phyloP scores from a whole-genome alignment of 2,888 invertebrate species.

The Apodemia mormo region DNA sequence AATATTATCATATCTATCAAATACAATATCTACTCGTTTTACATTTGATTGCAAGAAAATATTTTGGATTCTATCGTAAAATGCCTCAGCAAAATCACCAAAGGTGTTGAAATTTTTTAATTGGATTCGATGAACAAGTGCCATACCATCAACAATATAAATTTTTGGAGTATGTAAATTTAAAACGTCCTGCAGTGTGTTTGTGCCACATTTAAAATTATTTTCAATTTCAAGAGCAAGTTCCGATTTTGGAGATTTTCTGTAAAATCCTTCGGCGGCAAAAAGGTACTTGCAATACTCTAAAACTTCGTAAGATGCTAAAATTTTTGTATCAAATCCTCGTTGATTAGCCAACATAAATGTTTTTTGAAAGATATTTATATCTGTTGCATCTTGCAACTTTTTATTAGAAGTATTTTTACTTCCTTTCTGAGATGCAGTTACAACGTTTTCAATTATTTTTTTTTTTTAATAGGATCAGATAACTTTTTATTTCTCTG shows the following conservation, averaged over 20 bases:
- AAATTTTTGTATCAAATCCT: no score
- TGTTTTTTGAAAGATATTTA: no score
- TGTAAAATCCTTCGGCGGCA: no score
- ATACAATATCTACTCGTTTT: constrained; percentile 23
- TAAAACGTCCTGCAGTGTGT: constrained; percentile 17
- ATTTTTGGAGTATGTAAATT: constrained; percentile 17
- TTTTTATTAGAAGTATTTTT: no score
- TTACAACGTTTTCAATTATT: no score
- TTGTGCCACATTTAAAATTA: constrained; percentile 23
- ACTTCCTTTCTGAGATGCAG: no score
- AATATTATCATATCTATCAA: constrained; percentile 16
- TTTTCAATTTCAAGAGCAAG: constrained; percentile 20
- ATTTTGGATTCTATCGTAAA: constrained; percentile 34
- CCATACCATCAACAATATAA: constrained; percentile 26
- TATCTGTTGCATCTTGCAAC: no score
- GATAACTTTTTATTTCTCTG: no score
- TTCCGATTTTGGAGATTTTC: not conserved
- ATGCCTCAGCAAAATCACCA: constrained; percentile 24
- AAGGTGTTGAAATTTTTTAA: constrained; percentile 23
- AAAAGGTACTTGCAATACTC: no score
- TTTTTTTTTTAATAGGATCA: no score
- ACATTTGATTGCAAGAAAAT: constrained; percentile 2
- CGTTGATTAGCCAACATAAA: no score
- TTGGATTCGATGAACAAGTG: constrained; percentile 25
- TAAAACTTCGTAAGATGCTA: no score